Base-by-base conservation (phyloP, 1,140 invertebrate species). In the Apocrypta bakeri region DNA sequence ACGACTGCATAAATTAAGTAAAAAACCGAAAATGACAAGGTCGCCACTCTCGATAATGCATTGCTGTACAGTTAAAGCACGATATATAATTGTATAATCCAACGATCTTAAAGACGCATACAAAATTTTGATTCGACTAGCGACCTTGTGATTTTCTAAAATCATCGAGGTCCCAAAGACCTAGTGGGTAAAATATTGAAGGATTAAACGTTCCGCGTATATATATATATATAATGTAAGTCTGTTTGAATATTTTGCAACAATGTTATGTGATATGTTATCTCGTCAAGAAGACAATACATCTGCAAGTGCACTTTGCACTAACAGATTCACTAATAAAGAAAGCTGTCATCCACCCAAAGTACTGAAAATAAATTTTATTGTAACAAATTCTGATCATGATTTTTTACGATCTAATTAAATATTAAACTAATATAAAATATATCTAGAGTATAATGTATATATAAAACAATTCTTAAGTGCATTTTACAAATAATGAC, bases 231-330 rank as follows among this genome's bases (percentile, higher is more conserved):
- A 29, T 24, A 25, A 56, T 80, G 12, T 76, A 79, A 84, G 63
- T 73, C 79, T 85, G 85, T 84, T 71, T 84, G 77, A 74, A 85
- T 85, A 85, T 83, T 83, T 87, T 86, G 77, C 83, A 87, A 87
- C 37, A 85, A 82, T 88, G 85, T 86, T 81, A 88, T 88, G 88
- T 88, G 86, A 88, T 88, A 88, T 81, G 42, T 76, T 82, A 88
- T 89, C 83, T 87, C 84, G 85, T 87, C 85, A 86, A 82, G 29
- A 84, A 87, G 88, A 88, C 86, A 88, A 88, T 88, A 87, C 82
- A 74, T 85, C 86, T 85, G 79, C 76, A 83, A 72, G 79, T 84
- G 72, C 71, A 84, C 77, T 68, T 80, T 75, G 85, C 80, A 84
- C 81, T 85, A 83, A 83, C 56, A 85, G 75, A 80, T 79, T 85